Evolutionary conservation across 2,113 vertebrate species (phyloP).

Genomic region (Poeciliopsis turrubarensis): DNA sequence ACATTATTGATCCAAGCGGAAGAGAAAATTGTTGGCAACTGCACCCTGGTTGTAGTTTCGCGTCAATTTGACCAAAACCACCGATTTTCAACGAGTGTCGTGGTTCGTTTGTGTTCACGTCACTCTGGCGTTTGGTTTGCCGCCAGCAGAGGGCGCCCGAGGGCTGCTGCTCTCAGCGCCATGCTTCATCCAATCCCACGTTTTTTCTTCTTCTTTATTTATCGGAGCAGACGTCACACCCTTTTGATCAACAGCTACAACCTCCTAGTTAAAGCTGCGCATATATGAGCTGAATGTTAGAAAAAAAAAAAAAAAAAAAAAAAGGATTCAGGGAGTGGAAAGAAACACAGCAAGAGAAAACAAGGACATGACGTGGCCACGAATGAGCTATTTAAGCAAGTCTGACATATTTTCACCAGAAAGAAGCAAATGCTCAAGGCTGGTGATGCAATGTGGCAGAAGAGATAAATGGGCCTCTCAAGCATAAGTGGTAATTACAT

Average conservation of each 20-base stretch:
- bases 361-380: neutral
- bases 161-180: conserved; percentile 19
- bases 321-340: neutral
- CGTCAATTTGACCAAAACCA: neutral
- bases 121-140: neutral
- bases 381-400: neutral
- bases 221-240: neutral
- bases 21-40: neutral
- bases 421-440: conserved; percentile 14
- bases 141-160: conserved; percentile 56
- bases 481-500: conserved; percentile 64
- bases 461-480: conserved; percentile 58
- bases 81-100: too few relatives aligned
- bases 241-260: neutral
- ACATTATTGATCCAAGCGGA: neutral
- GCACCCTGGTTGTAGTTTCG: neutral
- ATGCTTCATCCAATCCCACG: neutral
- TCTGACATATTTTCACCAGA: conserved; percentile 10
- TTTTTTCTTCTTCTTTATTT: neutral
- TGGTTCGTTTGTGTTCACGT: neutral
- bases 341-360: neutral
- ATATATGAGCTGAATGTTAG: neutral
- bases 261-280: neutral
- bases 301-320: neutral
- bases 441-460: conserved; percentile 41